Evolutionary conservation across 2,888 invertebrate species (phyloP).

Genomic region (Pachymerium ferrugineum): DNA sequence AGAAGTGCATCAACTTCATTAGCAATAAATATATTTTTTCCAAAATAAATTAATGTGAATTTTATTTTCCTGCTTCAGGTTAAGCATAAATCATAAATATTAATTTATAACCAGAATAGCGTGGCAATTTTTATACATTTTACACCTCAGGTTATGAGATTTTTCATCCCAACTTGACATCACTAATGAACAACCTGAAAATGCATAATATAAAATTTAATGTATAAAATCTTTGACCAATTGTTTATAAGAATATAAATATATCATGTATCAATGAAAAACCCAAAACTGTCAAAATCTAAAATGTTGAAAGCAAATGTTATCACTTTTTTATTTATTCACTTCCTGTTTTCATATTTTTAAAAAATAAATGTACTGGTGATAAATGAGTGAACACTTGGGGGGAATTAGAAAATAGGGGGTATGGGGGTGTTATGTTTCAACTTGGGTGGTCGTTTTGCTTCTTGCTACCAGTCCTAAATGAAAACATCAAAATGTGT

Average conservation of each 20-base stretch:
- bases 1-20: too few relatives aligned
- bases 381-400: slow-evolving; percentile 6
- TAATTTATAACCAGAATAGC: neutral
- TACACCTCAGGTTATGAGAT: neutral
- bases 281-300: too few relatives aligned
- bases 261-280: too few relatives aligned
- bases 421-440: neutral
- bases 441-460: neutral
- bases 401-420: neutral
- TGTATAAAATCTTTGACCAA: neutral
- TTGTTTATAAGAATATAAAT: too few relatives aligned
- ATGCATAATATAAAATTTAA: neutral
- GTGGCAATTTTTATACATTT: neutral
- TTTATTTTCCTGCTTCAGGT: neutral
- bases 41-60: too few relatives aligned
- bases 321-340: too few relatives aligned
- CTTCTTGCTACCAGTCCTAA: neutral
- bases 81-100: neutral
- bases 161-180: neutral
- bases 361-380: too few relatives aligned
- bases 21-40: too few relatives aligned
- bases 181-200: neutral
- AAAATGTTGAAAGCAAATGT: too few relatives aligned
- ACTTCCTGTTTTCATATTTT: too few relatives aligned
- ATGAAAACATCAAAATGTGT: neutral